Evolutionary conservation across 2,113 vertebrate genomes (phyloP).

Genomic region (Meleagris gallopavo): DNA sequence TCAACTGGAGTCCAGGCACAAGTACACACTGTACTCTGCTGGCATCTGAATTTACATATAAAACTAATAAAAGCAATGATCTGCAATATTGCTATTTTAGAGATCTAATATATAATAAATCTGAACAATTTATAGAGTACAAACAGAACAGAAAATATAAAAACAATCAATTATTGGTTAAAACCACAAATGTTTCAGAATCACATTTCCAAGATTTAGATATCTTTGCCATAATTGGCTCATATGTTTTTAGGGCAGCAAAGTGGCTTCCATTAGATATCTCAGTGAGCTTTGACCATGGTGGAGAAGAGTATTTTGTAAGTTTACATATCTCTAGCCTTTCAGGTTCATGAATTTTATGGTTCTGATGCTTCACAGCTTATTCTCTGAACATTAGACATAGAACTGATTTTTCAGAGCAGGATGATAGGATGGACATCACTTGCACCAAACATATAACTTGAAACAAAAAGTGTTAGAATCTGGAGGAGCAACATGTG

Average conservation of each 20-base stretch:
- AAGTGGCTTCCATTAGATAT: background rate
- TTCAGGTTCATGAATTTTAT: background rate
- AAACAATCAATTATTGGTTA: background rate
- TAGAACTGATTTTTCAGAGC: background rate
- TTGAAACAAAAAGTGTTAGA: background rate
- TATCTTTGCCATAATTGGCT: background rate
- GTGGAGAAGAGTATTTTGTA: background rate
- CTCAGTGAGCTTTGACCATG: background rate
- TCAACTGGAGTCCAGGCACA: no score
- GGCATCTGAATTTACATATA: no score
- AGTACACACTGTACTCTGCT: no score
- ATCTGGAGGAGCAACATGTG: background rate
- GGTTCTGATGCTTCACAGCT: background rate
- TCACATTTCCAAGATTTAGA: background rate
- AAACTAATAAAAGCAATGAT: background rate
- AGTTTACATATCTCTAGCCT: background rate
- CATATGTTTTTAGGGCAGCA: background rate
- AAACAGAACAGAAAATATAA: background rate
- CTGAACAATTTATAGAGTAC: background rate
- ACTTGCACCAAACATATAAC: background rate
- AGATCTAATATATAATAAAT: background rate
- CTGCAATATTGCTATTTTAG: background rate
- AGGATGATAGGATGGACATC: background rate
- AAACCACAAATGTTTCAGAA: background rate
- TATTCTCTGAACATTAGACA: background rate